Evolutionary conservation across 1,140 invertebrate genomes (phyloP), one percentile per base, ranked within the genome.

Genomic region (Phocides pigmalion): DNA sequence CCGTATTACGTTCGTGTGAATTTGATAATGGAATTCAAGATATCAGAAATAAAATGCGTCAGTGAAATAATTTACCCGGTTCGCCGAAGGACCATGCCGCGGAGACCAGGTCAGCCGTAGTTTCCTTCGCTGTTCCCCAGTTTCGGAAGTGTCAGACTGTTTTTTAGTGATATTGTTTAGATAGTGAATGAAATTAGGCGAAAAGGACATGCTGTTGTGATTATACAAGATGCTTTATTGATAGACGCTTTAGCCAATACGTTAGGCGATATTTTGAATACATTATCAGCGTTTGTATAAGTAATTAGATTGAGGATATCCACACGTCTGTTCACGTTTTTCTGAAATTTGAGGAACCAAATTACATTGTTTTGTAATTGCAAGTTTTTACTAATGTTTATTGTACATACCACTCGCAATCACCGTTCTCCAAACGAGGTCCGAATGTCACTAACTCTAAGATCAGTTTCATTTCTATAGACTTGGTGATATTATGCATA

Each of bases 91-190:
- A 80, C 78, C 76, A 79, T 61, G 76, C 72, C 74, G 65, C 77
- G 79, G 84, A 79, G 81, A 82, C 64, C 71, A 82, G 84, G 86
- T 81, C 78, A 80, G 88, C 87, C 88, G 88, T 82, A 88, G 88
- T 89, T 84, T 78, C 72, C 79, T 82, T 89, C 88, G 85, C 81
- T 87, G 88, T 90, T 91, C 82, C 87, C 78, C 74, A 84, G 85
- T 84, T 89, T 91, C 89, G 89, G 89, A 89, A 73, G 89, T 91
- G 82, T 71, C 77, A 82, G 85, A 89, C 85, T 82, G 79, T 84
- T 88, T 72, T 78, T 47, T 47, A 87, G 85, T 88, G 84, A 79
- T 90, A 89, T 82, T 74, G 72, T 76, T 80, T 89, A 90, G 86
- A 79, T 89, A 90, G 81, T 91, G 82, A 84, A 84, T 74, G 75